phyloP scores from a whole-genome alignment of 2,888 invertebrate genomes.

The Drosophila lutescens region DNA sequence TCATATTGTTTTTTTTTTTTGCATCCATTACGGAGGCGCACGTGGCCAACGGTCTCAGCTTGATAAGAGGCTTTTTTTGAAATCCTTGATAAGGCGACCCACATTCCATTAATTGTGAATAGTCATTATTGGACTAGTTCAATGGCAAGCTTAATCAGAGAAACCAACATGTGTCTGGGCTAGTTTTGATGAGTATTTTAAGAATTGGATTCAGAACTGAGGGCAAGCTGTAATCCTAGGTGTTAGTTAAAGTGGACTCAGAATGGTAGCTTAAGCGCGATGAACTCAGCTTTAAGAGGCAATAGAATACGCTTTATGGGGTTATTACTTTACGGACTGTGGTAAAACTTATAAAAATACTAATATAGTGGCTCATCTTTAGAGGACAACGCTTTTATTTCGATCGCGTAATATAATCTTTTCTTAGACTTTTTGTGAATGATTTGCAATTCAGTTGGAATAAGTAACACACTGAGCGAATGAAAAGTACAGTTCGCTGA shows the following conservation, averaged over 20 bases:
- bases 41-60: conserved; percentile 6
- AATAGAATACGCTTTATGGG: neutral
- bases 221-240: too few species aligned
- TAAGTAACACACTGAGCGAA: conserved; percentile 25
- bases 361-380: too few species aligned
- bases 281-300: neutral
- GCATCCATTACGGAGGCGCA: conserved; percentile 6
- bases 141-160: neutral
- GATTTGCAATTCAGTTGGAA: conserved; percentile 23
- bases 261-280: neutral
- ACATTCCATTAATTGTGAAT: conserved; percentile 1
- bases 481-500: conserved; percentile 58
- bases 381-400: conserved; percentile 2
- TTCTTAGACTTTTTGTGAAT: neutral
- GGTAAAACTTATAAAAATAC: neutral
- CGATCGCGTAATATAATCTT: conserved; percentile 1
- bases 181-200: neutral
- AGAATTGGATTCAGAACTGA: too few species aligned
- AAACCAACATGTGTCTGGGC: neutral
- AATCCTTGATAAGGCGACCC: conserved; percentile 39
- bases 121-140: neutral
- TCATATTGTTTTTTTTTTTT: neutral
- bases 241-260: neutral
- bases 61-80: conserved; percentile 9
- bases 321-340: neutral